phyloP scores from a whole-genome alignment of 2,113 vertebrate species.

The Sturnus vulgaris region DNA sequence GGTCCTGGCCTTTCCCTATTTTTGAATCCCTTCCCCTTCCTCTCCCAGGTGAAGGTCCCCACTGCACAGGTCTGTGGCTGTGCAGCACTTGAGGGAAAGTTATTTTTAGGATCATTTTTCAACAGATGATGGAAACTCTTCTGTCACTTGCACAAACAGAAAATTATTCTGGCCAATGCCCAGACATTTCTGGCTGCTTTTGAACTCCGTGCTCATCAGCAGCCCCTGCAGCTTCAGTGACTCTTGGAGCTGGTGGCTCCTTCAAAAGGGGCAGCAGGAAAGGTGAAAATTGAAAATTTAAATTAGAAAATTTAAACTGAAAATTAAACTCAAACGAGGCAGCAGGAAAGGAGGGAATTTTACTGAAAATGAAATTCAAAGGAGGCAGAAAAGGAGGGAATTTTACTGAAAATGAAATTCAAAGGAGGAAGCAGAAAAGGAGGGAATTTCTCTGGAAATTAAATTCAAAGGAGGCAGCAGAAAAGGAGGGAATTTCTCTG shows the following conservation, averaged over 20 bases:
- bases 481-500: not conserved
- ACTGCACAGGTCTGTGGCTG: not conserved
- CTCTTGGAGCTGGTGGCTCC: not conserved
- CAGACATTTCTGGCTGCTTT: not conserved
- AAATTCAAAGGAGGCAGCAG: too few relatives aligned
- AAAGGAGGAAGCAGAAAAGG: not conserved
- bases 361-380: not conserved
- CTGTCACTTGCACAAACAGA: not conserved
- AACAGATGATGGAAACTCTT: conserved; percentile 30
- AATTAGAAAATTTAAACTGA: not conserved
- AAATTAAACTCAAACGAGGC: not conserved
- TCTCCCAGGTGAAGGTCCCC: not conserved
- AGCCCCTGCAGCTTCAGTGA: not conserved
- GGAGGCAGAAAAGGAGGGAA: not conserved
- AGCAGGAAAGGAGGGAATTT: not conserved
- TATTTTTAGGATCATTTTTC: conserved; percentile 33
- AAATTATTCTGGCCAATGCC: not conserved
- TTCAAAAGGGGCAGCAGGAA: not conserved
- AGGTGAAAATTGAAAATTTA: not conserved
- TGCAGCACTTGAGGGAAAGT: not conserved
- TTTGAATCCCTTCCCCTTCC: not conserved
- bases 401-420: not conserved
- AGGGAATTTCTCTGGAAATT: not conserved
- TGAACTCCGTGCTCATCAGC: not conserved
- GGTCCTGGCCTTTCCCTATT: not conserved